Base-by-base conservation (phyloP, 1,140 invertebrate species). In the Philopotamus ludificatus region DNA sequence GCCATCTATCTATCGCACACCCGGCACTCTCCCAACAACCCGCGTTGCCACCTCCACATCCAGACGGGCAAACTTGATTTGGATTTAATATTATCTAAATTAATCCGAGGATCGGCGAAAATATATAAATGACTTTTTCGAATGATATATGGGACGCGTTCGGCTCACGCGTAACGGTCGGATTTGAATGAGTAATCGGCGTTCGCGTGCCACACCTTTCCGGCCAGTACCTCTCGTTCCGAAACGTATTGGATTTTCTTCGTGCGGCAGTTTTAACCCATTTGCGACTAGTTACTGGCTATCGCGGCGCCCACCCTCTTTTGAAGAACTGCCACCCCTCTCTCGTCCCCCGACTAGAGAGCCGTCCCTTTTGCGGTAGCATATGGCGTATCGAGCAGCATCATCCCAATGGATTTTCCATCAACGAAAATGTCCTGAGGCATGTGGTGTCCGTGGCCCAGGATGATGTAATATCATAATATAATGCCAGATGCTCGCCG, bases 331-430 rank as follows among this genome's bases (percentile, higher is more conserved):
- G n/a, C n/a, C n/a, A n/a, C n/a, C n/a, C n/a, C n/a, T n/a, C n/a
- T n/a, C n/a, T n/a, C 28, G 12, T 34, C 28, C 28, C 28, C 28
- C 28, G 28, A 34, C n/a, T n/a, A n/a, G n/a, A n/a, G 44, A 4
- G 8, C 10, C 18, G 44, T 47, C 44, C 44, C 44, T 47, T 47
- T 47, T 47, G 44, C 16, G 57, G 57, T 47, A 41, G 21, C 57
- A 60, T 60, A 39, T 60, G 44, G 57, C 57, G 39, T 44, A 42
- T 60, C 42, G 23, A 47, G 44, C 4, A 20, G 44, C 18, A 47
- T 47, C 44, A 60, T 42, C 57, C 57, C 57, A 44, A 60, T 60
- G 57, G 39, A 44, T 60, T 60, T 60, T 60, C 57, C 57, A 60
- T 60, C 57, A 60, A 39, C 23, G 57, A 60, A 60, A 60, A 60